Evolutionary conservation across 2,888 invertebrate genomes (phyloP).

Genomic region (Corythucha ciliata): DNA sequence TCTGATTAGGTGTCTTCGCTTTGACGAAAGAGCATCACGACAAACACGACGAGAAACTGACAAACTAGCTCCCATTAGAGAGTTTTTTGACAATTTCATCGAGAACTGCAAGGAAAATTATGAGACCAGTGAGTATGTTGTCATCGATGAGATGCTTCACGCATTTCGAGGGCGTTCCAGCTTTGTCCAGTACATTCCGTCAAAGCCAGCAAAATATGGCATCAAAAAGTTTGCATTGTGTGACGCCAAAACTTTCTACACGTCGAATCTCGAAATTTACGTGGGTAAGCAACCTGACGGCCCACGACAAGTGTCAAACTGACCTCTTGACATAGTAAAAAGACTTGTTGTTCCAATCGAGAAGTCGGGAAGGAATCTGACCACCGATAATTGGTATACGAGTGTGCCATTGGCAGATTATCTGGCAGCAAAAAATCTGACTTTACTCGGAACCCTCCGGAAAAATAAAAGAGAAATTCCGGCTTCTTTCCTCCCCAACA

Average conservation of each 20-base stretch:
- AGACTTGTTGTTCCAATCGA: conserved; percentile 24
- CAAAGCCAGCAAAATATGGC: conserved; percentile 38
- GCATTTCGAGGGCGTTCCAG: conserved; percentile 35
- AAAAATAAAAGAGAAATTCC: conserved; percentile 12
- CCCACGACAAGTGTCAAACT: conserved; percentile 22
- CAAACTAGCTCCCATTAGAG: conserved; percentile 3
- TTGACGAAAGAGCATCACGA: not conserved
- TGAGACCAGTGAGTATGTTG: conserved; percentile 29
- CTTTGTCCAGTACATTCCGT: conserved; percentile 35
- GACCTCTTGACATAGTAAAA: conserved; percentile 25
- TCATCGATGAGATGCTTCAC: conserved; percentile 35
- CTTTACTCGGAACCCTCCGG: not conserved
- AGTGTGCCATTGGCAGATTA: not conserved
- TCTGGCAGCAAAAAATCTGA: not conserved
- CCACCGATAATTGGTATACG: conserved; percentile 7
- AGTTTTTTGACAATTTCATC: not conserved
- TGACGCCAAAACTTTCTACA: conserved; percentile 27
- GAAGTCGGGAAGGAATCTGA: conserved; percentile 2
- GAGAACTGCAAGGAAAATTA: no score
- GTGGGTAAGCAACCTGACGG: conserved; percentile 25
- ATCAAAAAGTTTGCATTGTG: conserved; percentile 36
- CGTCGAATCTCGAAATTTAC: conserved; percentile 28
- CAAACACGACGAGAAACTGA: not conserved
- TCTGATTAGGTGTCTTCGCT: not conserved
- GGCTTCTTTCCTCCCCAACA: conserved; percentile 5